Base-by-base conservation (phyloP, 2,797 vertebrate species). In the Enteromius afrohamiltoni region DNA sequence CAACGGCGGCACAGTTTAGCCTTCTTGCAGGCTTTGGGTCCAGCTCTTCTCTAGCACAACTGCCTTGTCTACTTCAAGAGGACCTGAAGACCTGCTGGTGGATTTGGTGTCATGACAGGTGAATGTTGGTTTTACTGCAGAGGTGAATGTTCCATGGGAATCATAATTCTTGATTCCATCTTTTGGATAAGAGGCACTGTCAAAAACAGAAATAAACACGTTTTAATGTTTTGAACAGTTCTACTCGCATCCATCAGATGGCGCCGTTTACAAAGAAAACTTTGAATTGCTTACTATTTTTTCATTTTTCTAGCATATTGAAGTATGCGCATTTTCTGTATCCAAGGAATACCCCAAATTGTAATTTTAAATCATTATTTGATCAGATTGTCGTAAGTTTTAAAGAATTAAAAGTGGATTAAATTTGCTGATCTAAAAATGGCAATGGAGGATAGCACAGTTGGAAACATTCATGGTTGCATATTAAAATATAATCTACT, bases 81-180 rank as follows among this genome's bases (percentile, higher is more conserved):
- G 11, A 60, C 34, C 51, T 10, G 53, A 40, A 58, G 51, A 58
- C 17, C 9, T 37, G 31, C 47, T 34, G 70, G 49, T 75, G 13
- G 3, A 9, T 23, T 71, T 6, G 2, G 16, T 58, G 9, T 45
- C 14, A 58, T 71, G 53, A 60, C 26, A 26, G n/a, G 14, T 2
- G n/a, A 58, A 45, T 45, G 67, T 16, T 17, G 79, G 6, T 17
- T 40, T 96, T 93, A 96, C 85, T 98, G 97, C 79, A 99, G 93
- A 10, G 97, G 97, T 0, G 98, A 99, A 86, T 94, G 96, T 90
- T 93, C 94, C 89, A 96, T 94, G 3, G 98, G 97, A 74, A 99
- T 98, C 97, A 99, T 97, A 85, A 99, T 97, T 85, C 98, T 94
- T 0, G 97, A 98, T 87, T 98, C 96, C 97, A 99, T 98, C 89